Evolutionary conservation across 1,140 invertebrate species (phyloP).

Genomic region (Platyura marginata): DNA sequence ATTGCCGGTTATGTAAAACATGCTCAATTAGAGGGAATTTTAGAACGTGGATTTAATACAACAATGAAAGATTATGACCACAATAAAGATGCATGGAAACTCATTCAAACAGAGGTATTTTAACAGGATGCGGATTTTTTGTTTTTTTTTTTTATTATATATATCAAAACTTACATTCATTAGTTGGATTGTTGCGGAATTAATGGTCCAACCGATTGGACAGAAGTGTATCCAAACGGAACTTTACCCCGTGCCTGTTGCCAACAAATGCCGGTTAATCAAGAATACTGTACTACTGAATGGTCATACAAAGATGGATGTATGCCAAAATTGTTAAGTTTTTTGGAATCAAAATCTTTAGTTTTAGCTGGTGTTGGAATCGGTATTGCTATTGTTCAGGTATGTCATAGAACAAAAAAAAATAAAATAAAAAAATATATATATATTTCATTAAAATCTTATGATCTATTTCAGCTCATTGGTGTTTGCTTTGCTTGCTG

Average conservation of each 20-base stretch:
- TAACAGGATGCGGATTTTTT: background rate
- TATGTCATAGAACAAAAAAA: slow-evolving; percentile 24
- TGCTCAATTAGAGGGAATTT: slow-evolving; percentile 41
- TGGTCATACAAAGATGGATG: slow-evolving; percentile 39
- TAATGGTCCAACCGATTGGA: slow-evolving; percentile 46
- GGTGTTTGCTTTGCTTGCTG: slow-evolving; percentile 79
- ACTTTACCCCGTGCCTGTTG: slow-evolving; percentile 49
- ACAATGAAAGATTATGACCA: slow-evolving; percentile 46
- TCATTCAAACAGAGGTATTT: slow-evolving; percentile 61
- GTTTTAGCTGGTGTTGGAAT: slow-evolving; percentile 57
- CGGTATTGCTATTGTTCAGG: slow-evolving; percentile 59
- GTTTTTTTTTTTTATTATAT: slow-evolving; percentile 1
- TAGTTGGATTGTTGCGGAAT: slow-evolving; percentile 69
- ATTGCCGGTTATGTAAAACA: slow-evolving; percentile 69
- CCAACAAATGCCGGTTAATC: slow-evolving; percentile 28
- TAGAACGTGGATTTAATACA: slow-evolving; percentile 43
- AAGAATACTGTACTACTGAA: slow-evolving; percentile 31
- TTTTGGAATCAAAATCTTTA: slow-evolving; percentile 46
- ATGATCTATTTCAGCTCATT: slow-evolving; percentile 45
- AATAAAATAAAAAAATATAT: too few relatives aligned
- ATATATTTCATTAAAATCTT: slow-evolving; percentile 1
- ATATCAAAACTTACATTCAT: slow-evolving; percentile 10
- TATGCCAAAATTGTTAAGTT: slow-evolving; percentile 35
- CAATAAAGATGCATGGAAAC: slow-evolving; percentile 47
- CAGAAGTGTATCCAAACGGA: slow-evolving; percentile 28